These are phyloP conservation scores for Lamellibrachia luymesi DNA, from an alignment of 1,140 invertebrate species.

Conservation along the genomic window DNA sequence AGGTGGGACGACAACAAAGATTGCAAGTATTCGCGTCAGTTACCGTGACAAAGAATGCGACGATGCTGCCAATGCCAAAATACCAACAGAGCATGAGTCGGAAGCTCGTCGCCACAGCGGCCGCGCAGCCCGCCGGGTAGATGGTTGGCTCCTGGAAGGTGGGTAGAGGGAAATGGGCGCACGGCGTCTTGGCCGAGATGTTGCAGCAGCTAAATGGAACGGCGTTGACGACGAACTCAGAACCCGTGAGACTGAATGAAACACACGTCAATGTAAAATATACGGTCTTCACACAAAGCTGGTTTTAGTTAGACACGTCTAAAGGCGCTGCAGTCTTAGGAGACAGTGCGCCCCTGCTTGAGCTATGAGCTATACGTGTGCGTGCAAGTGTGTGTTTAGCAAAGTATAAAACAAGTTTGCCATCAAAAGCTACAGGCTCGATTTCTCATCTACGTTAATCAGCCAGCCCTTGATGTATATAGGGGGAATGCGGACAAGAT, in stretches of 20 bases:
- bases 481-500: too few species aligned
- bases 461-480: too few species aligned
- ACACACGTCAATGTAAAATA: neutral
- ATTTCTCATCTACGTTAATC: too few species aligned
- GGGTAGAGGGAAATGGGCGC: neutral
- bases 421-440: too few species aligned
- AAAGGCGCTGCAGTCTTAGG: too few species aligned
- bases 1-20: too few species aligned
- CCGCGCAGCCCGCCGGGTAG: neutral
- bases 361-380: too few species aligned
- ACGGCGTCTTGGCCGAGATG: neutral
- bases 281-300: too few species aligned
- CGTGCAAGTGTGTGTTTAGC: too few species aligned
- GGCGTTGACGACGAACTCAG: neutral
- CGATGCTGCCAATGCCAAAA: neutral
- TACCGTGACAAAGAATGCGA: neutral
- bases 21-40: neutral
- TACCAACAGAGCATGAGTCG: neutral
- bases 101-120: neutral
- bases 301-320: too few species aligned
- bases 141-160: neutral
- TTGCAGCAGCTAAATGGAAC: neutral
- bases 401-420: too few species aligned
- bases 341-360: too few species aligned
- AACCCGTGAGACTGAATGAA: neutral